These are phyloP conservation scores for Tenthredo amoena DNA, from an alignment of 2,888 invertebrate species.

Conservation along the genomic window DNA sequence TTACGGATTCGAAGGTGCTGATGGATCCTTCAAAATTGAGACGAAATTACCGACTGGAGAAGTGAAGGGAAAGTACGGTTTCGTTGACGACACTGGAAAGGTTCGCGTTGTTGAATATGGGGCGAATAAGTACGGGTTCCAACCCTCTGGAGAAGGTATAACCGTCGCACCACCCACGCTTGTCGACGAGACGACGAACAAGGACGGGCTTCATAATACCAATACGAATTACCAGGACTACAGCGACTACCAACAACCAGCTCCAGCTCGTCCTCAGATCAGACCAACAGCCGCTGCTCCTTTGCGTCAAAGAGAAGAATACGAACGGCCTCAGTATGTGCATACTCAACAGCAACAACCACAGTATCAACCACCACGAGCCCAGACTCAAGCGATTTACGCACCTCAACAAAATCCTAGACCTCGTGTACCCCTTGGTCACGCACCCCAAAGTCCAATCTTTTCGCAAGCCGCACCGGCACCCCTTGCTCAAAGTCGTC, in stretches of 20 bases:
- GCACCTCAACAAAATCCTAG: slow-evolving; percentile 62
- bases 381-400: slow-evolving; percentile 73
- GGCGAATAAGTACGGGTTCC: slow-evolving; percentile 93
- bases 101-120: slow-evolving; percentile 93
- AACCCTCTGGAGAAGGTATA: slow-evolving; percentile 92
- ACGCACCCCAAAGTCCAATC: slow-evolving; percentile 46
- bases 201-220: slow-evolving; percentile 64
- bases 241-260: slow-evolving; percentile 66
- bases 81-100: slow-evolving; percentile 90
- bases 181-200: slow-evolving; percentile 77
- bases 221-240: slow-evolving; percentile 67
- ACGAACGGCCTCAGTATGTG: slow-evolving; percentile 61
- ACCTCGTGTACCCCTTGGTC: slow-evolving; percentile 28
- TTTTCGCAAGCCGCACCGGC: slow-evolving; percentile 61
- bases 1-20: slow-evolving; percentile 93
- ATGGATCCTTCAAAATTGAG: slow-evolving; percentile 94
- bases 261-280: slow-evolving; percentile 26
- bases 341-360: slow-evolving; percentile 62
- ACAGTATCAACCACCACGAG: slow-evolving; percentile 65
- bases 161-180: slow-evolving; percentile 83
- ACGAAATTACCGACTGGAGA: slow-evolving; percentile 90
- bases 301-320: slow-evolving; percentile 53
- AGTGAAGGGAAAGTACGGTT: slow-evolving; percentile 94
- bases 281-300: slow-evolving; percentile 35
- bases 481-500: slow-evolving; percentile 51